Conservation (phyloP, 2,113 vertebrate genomes). For the Solenodon paradoxus region DNA sequence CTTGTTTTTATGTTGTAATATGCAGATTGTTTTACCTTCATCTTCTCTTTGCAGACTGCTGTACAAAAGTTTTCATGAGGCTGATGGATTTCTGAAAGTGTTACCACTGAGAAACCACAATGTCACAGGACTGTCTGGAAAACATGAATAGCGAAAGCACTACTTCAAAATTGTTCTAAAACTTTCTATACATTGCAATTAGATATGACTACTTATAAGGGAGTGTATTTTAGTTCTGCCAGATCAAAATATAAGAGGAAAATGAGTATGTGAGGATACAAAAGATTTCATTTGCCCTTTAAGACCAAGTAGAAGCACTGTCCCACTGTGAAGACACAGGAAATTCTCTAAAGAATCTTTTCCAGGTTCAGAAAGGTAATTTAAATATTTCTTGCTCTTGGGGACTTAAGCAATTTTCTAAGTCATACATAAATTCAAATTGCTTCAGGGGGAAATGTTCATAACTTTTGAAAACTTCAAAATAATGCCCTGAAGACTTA, state of each 20-base stretch:
- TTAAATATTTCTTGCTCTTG: conserved; percentile 51
- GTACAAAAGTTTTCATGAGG: neutral
- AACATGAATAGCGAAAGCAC: neutral
- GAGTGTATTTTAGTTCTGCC: neutral
- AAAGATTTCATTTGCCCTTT: conserved; percentile 12
- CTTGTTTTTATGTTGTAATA: neutral
- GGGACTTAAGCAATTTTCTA: neutral
- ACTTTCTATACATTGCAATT: neutral
- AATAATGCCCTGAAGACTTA: conserved; percentile 64
- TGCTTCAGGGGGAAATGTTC: conserved; percentile 15
- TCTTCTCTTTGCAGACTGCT: neutral
- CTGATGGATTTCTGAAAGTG: neutral
- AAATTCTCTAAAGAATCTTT: conserved; percentile 44
- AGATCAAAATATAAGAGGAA: neutral
- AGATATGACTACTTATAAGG: neutral
- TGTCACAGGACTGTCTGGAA: conserved; percentile 10
- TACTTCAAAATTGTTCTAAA: conserved; percentile 38
- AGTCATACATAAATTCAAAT: conserved; percentile 46
- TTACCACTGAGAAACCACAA: neutral
- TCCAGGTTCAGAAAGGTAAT: neutral
- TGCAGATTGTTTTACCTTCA: neutral
- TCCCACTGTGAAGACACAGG: neutral
- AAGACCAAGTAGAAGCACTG: neutral
- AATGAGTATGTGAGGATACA: neutral
- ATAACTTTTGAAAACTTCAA: conserved; percentile 58